A percentile compares a stretch with the other conserved stretches of the same genome.
Evolutionary conservation across 2,888 invertebrate genomes (phyloP).

Genomic region (Archips xylosteana): DNA sequence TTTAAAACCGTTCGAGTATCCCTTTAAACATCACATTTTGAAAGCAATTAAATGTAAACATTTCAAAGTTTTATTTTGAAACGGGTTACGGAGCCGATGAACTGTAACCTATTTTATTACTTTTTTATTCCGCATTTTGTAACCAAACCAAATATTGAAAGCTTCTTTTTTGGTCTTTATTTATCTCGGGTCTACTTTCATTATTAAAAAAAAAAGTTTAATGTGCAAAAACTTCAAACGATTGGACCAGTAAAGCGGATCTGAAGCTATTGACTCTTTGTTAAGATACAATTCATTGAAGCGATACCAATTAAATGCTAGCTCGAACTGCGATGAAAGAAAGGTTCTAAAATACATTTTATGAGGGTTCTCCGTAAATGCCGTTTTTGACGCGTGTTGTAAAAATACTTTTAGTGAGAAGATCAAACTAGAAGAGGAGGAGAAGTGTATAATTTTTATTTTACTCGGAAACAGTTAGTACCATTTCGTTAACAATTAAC

Average conservation of each 20-base stretch:
- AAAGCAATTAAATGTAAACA: neutral
- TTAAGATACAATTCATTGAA: constrained; percentile 13
- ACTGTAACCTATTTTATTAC: no score
- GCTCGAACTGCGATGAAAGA: neutral
- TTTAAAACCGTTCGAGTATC: neutral
- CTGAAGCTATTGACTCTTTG: constrained; percentile 22
- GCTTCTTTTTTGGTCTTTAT: neutral
- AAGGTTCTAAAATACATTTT: neutral
- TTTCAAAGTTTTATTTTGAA: neutral
- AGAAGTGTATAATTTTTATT: no score
- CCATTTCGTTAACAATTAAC: no score
- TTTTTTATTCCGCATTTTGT: neutral
- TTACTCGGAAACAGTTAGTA: no score
- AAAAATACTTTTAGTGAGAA: no score
- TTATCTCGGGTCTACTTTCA: neutral
- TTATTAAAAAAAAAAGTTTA: neutral
- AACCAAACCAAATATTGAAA: neutral
- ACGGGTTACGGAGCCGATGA: no score
- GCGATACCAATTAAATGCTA: constrained; percentile 34
- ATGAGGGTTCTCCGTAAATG: neutral
- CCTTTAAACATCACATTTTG: neutral
- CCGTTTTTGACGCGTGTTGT: neutral
- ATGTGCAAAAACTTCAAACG: constrained; percentile 12
- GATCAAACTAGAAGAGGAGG: no score
- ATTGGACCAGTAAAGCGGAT: neutral